phyloP scores from a whole-genome alignment of 2,888 invertebrate species.

The Lasius platythorax region DNA sequence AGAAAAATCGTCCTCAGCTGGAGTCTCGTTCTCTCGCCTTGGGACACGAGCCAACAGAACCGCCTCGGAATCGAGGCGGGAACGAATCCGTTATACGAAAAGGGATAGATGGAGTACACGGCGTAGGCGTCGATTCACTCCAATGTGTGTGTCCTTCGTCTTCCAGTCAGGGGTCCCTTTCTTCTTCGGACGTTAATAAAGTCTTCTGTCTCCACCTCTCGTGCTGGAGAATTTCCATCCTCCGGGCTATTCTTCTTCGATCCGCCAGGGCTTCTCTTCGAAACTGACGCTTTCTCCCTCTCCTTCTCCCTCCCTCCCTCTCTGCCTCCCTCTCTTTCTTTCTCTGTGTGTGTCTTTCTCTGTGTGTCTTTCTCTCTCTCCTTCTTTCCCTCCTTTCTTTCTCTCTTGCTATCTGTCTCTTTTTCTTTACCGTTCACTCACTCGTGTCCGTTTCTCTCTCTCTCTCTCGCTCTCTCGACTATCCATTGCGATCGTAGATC shows the following conservation, averaged over 20 bases:
- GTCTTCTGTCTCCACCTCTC: constrained; percentile 64
- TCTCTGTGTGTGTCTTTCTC: not conserved
- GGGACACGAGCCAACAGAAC: constrained; percentile 24
- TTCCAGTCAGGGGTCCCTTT: constrained; percentile 55
- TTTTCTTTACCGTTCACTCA: constrained; percentile 30
- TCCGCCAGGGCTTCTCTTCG: constrained; percentile 50
- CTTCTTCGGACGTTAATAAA: constrained; percentile 71
- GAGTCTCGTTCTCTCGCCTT: constrained; percentile 24
- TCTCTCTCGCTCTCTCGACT: constrained; percentile 60
- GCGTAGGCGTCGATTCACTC: constrained; percentile 60
- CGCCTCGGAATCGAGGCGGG: constrained; percentile 16
- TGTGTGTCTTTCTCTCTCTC: not conserved
- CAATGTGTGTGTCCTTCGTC: constrained; percentile 64
- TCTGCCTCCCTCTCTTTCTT: not conserved
- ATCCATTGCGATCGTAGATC: constrained; percentile 81
- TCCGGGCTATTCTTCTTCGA: constrained; percentile 68
- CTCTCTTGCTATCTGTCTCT: not conserved
- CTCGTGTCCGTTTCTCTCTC: constrained; percentile 36
- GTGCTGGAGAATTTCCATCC: constrained; percentile 70
- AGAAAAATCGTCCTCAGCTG: not conserved
- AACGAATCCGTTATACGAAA: constrained; percentile 45
- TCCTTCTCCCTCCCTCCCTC: not conserved
- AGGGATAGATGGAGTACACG: constrained; percentile 25
- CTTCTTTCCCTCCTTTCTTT: not conserved
- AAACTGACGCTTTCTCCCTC: constrained; percentile 19